phyloP scores from a whole-genome alignment of 2,888 invertebrate genomes.

The Busseola fusca region DNA sequence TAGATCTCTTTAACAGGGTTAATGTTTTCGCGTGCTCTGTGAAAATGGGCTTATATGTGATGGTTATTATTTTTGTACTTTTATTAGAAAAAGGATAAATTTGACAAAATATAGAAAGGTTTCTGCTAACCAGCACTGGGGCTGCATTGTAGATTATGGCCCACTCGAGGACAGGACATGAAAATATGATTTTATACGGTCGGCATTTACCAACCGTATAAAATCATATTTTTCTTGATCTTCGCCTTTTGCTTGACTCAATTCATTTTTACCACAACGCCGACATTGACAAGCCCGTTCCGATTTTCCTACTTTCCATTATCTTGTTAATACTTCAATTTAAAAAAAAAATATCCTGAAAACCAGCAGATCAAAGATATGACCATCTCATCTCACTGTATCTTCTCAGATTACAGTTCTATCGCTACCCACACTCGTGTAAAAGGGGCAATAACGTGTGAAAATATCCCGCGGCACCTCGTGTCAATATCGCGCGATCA shows the following conservation, averaged over 20 bases:
- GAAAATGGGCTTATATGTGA: constrained; percentile 29
- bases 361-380: constrained; percentile 36
- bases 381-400: constrained; percentile 42
- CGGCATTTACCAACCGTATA: too few relatives aligned
- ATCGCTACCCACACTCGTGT: constrained; percentile 46
- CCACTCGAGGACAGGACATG: too few relatives aligned
- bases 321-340: background rate
- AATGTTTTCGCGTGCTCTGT: constrained; percentile 1
- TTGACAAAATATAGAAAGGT: too few relatives aligned
- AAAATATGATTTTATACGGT: too few relatives aligned
- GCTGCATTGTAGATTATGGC: too few relatives aligned
- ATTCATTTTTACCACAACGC: background rate
- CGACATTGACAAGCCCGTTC: background rate
- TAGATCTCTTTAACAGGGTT: constrained; percentile 42
- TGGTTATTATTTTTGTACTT: constrained; percentile 7
- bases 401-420: constrained; percentile 49
- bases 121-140: too few relatives aligned
- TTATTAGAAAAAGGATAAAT: too few relatives aligned
- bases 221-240: constrained; percentile 1
- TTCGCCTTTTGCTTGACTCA: background rate
- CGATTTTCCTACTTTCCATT: background rate
- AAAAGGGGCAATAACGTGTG: constrained; percentile 64
- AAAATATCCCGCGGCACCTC: constrained; percentile 65
- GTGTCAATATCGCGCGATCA: constrained; percentile 73
- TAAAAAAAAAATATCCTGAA: constrained; percentile 15